Base-by-base conservation (phyloP, 2,113 vertebrate species). In the Proteles cristata region DNA sequence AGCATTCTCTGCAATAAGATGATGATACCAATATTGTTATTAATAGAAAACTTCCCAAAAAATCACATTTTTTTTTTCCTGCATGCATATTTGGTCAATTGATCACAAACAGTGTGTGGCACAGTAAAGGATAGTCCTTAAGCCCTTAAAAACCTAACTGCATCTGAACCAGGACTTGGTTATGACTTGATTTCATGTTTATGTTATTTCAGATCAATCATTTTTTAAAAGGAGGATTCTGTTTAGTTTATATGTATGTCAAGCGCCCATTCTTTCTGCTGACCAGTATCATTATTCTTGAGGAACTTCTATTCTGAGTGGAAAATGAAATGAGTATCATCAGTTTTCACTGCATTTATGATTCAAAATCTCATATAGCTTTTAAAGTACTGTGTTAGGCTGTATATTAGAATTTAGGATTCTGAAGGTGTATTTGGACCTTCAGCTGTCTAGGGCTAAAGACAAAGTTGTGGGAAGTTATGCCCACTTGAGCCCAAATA, bases 31-130 rank as follows among this genome's bases (percentile, higher is more conserved):
- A 61, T 58, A 55, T 85, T 65, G 25, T 74, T 39, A 80, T 23
- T 26, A 92, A 63, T 19, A 88, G 21, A 69, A 94, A 96, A 74
- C 35, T 84, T 81, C 10, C 23, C 58, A 93, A 96, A 48, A 61
- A 19, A 28, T 45, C 14, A 69, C 43, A 39, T 28, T 68, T 90
- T 80, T 33, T 94, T 77, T 88, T 55, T 55, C 23, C 26, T 74
- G 23, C 55, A 53, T 55, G 16, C 63, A 6, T 73, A 48, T 39
- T 12, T 31, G 14, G 65, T 45, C 58, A 80, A 66, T 63, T 90
- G 48, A 90, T 87, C 43, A 63, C 26, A 48, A 48, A 26, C 12
- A 65, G 8, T 25, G 0, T 79, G 8, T 80, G 8, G 23, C 2
- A 84, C 19, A 66, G 82, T n/a, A 83, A 81, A 79, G 66, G 65